Base-by-base conservation (phyloP, 2,113 vertebrate genomes). In the Corydoras sp. region DNA sequence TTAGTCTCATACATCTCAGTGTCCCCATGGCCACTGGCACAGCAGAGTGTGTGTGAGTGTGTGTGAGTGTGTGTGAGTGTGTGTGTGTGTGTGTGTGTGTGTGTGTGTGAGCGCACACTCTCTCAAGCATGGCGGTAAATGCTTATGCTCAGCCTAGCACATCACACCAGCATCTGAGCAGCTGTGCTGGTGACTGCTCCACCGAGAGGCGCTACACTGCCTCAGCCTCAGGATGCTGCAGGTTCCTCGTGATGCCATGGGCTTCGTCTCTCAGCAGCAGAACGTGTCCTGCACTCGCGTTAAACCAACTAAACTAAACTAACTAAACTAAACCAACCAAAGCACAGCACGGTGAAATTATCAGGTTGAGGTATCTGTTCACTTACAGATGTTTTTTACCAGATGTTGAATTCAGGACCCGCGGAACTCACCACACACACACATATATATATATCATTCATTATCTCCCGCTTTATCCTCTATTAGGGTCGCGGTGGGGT, bases 61-160 rank as follows among this genome's bases (percentile, higher is more conserved):
- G n/a, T n/a, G n/a, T n/a, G n/a, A n/a, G n/a, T n/a, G n/a, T n/a
- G n/a, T n/a, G n/a, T n/a, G n/a, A n/a, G n/a, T n/a, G n/a, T n/a
- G n/a, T n/a, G n/a, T 58, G 60, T 65, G 71, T 68, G n/a, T 69
- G 63, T 65, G 67, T 60, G 69, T 65, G 58, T 71, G 68, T 71
- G 69, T 72, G 65, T 72, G 50, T 77, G 71, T 68, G 24, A 61
- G 58, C 53, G 24, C 49, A 60, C 51, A 10, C 24, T 53, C 69
- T 65, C 32, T 72, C 43, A 71, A 74, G 77, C 71, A 63, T 72
- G 56, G 69, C 72, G 61, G 68, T 69, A 72, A 68, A 74, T 76
- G 73, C 78, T 79, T 80, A 71, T 77, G 78, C 76, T 76, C 76
- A 78, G 79, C 71, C 76, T 78, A 78, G 76, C 73, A 81, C 62